phyloP scores from a whole-genome alignment of 2,888 invertebrate species.

The Coleophora flavipennella region DNA sequence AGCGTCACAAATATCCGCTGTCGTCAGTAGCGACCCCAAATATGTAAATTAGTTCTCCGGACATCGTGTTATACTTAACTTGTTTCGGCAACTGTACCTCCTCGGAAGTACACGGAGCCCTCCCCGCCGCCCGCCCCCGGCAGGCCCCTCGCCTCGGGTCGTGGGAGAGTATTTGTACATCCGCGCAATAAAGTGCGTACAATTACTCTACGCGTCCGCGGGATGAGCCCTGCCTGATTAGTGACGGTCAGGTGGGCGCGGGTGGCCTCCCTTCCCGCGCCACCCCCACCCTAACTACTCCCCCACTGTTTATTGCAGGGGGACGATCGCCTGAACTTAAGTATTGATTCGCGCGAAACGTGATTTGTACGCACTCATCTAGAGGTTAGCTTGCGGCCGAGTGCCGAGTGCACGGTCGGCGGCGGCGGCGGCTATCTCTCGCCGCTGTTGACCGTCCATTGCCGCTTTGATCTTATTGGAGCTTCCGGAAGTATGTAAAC shows the following conservation, averaged over 20 bases:
- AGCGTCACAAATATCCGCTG: no score
- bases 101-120: no score
- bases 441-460: slow-evolving; percentile 22
- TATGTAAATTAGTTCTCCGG: slow-evolving; percentile 5
- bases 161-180: no score
- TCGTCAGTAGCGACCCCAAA: slow-evolving; percentile 1
- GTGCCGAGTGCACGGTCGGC: no score
- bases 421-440: slow-evolving; percentile 31
- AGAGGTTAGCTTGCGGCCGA: slow-evolving; percentile 59
- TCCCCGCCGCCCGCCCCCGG: slow-evolving; percentile 1
- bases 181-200: slow-evolving; percentile 40
- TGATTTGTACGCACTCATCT: slow-evolving; percentile 73
- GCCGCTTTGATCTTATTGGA: slow-evolving; percentile 12
- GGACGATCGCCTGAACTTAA: slow-evolving; percentile 71
- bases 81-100: no score
- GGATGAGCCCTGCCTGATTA: slow-evolving; percentile 71
- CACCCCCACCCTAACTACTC: slow-evolving; percentile 45
- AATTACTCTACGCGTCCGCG: slow-evolving; percentile 68
- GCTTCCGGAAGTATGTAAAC: slow-evolving; percentile 3
- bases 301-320: slow-evolving; percentile 64
- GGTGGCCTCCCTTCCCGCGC: slow-evolving; percentile 47
- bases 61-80: slow-evolving; percentile 8
- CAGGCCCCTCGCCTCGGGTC: no score
- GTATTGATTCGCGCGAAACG: slow-evolving; percentile 74
- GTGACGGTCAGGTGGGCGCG: slow-evolving; percentile 69